phyloP scores from a whole-genome alignment of 2,797 vertebrate genomes.

The Acanthurus lineatus region DNA sequence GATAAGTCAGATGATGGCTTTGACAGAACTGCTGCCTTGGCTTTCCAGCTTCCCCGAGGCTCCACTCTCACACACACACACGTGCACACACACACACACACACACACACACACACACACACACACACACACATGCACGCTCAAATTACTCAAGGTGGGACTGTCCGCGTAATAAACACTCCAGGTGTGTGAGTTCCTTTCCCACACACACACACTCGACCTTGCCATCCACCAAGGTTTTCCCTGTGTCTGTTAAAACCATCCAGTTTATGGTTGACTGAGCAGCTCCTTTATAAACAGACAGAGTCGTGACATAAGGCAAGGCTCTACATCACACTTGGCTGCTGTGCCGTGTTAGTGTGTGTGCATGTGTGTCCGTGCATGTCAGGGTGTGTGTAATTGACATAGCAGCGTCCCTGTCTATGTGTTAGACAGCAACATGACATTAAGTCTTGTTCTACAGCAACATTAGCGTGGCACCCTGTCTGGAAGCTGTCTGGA shows the following conservation, averaged over 20 bases:
- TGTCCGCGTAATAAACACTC: conserved; percentile 57
- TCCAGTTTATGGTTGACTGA: conserved; percentile 69
- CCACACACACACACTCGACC: conserved; percentile 57
- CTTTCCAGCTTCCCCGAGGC: conserved; percentile 69
- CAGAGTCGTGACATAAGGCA: conserved; percentile 63
- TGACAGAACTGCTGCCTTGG: conserved; percentile 82
- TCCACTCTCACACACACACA: too few relatives aligned
- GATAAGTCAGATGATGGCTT: conserved; percentile 80
- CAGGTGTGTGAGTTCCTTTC: conserved; percentile 46
- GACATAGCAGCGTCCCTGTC: conserved; percentile 69
- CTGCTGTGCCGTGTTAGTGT: conserved; percentile 21
- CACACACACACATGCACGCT: conserved; percentile 36
- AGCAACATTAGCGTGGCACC: conserved; percentile 70
- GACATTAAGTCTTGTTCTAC: conserved; percentile 82
- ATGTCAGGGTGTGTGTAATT: conserved; percentile 57
- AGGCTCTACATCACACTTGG: conserved; percentile 48
- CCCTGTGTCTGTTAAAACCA: conserved; percentile 66
- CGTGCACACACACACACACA: too few relatives aligned
- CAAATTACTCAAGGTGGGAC: conserved; percentile 58
- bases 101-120: conserved; percentile 45
- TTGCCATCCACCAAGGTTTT: conserved; percentile 70
- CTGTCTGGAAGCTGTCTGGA: conserved; percentile 71
- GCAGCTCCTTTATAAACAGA: conserved; percentile 70
- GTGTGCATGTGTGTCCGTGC: conserved; percentile 21
- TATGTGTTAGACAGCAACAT: conserved; percentile 76